These are phyloP conservation scores for Poecilia picta DNA, from an alignment of 2,797 vertebrate species.

Conservation along the genomic window DNA sequence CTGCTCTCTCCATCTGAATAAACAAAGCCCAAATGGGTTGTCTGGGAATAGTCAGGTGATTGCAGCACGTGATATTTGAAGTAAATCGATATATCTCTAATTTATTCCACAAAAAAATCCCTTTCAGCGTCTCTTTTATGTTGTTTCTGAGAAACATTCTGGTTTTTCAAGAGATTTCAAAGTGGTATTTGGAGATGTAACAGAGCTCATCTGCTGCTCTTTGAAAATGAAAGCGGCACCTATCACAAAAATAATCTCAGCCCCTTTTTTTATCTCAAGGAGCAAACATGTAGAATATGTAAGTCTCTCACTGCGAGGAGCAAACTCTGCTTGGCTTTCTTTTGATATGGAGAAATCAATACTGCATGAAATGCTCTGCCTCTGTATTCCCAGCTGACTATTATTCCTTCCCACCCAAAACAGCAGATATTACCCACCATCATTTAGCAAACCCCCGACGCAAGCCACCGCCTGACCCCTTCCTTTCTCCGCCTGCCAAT, in stretches of 20 bases:
- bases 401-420: constrained; percentile 74
- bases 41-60: constrained; percentile 81
- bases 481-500: constrained; percentile 52
- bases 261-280: constrained; percentile 69
- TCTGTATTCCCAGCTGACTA: constrained; percentile 71
- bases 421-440: constrained; percentile 66
- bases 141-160: constrained; percentile 77
- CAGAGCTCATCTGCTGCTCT: constrained; percentile 75
- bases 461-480: constrained; percentile 67
- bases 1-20: constrained; percentile 86
- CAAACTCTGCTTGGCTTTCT: constrained; percentile 65
- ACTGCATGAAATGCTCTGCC: constrained; percentile 66
- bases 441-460: constrained; percentile 70
- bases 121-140: constrained; percentile 81
- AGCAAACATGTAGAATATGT: constrained; percentile 77
- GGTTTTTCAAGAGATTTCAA: constrained; percentile 80
- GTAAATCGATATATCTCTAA: constrained; percentile 80
- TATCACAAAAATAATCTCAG: constrained; percentile 72
- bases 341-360: constrained; percentile 76
- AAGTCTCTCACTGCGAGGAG: constrained; percentile 64
- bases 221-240: constrained; percentile 79
- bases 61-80: constrained; percentile 62
- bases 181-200: constrained; percentile 80
- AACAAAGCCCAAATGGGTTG: constrained; percentile 83
- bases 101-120: constrained; percentile 79